These are phyloP conservation scores for Cyprinus carpio DNA, from an alignment of 2,113 vertebrate species.

Conservation along the genomic window DNA sequence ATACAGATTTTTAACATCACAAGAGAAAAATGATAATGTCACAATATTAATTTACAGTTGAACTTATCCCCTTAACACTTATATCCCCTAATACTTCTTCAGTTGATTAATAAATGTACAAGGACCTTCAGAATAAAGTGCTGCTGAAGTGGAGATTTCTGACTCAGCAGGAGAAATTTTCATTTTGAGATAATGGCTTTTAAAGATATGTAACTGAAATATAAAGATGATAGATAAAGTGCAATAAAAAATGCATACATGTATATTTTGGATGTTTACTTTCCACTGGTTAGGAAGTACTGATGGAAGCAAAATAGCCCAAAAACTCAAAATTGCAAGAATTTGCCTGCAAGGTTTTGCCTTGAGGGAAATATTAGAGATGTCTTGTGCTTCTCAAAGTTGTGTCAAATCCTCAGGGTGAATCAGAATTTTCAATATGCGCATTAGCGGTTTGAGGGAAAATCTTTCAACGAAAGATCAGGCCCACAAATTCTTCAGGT, in stretches of 20 bases:
- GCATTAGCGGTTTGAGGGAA: not conserved
- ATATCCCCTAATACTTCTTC: too few species aligned
- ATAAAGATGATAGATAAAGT: not conserved
- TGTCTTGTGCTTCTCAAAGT: not conserved
- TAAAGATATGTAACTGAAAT: not conserved
- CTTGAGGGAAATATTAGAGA: not conserved
- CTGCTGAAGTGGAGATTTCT: not conserved
- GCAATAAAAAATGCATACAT: not conserved
- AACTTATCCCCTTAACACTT: too few species aligned
- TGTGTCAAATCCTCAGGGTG: not conserved
- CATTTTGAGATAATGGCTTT: not conserved
- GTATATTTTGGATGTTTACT: not conserved
- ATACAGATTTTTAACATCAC: too few species aligned
- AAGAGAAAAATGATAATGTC: too few species aligned
- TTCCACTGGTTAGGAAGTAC: not conserved
- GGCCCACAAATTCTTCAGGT: not conserved
- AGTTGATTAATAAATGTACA: too few species aligned
- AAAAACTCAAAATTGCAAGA: not conserved
- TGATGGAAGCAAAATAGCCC: not conserved
- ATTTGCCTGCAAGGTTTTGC: not conserved
- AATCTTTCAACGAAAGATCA: constrained; percentile 5
- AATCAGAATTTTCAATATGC: not conserved
- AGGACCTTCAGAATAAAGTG: not conserved
- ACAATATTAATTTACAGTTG: too few species aligned
- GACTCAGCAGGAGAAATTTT: not conserved